These are phyloP conservation scores for Siniperca knerii DNA, from an alignment of 2,113 vertebrate genomes.

Conservation along the genomic window DNA sequence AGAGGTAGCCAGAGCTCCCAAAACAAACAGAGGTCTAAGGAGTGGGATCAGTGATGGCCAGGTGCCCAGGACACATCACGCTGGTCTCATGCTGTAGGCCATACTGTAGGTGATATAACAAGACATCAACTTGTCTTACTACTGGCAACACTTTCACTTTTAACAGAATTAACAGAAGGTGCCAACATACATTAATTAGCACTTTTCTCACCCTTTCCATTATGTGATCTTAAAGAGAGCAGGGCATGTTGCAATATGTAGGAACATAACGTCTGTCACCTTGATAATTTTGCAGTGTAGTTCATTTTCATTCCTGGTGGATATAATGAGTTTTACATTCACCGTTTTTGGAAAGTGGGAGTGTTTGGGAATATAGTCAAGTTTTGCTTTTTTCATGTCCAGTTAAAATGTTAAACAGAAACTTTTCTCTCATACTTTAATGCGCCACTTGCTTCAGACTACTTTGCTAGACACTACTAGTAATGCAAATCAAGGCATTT, in stretches of 20 bases:
- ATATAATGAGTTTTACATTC: conserved; percentile 83
- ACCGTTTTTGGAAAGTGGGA: conserved; percentile 72
- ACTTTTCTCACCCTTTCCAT: conserved; percentile 70
- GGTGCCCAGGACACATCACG: conserved; percentile 75
- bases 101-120: conserved; percentile 60
- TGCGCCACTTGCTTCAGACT: conserved; percentile 59
- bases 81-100: conserved; percentile 57
- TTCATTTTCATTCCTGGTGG: conserved; percentile 76
- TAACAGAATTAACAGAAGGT: conserved; percentile 37
- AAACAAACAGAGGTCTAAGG: conserved; percentile 81
- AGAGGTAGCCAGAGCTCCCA: conserved; percentile 79
- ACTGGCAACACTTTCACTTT: conserved; percentile 36
- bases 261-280: conserved; percentile 77
- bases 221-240: conserved; percentile 64
- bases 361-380: conserved; percentile 68
- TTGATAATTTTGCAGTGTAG: conserved; percentile 71
- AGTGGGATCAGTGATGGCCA: conserved; percentile 77
- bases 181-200: conserved; percentile 67
- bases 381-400: conserved; percentile 52
- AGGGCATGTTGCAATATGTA: conserved; percentile 60
- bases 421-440: conserved; percentile 67
- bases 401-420: conserved; percentile 76
- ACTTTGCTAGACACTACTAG: conserved; percentile 41
- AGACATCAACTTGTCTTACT: conserved; percentile 46
- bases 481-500: conserved; percentile 53